These are phyloP conservation scores for Polia nebulosa DNA, from an alignment of 2,888 invertebrate genomes.

Conservation along the genomic window DNA sequence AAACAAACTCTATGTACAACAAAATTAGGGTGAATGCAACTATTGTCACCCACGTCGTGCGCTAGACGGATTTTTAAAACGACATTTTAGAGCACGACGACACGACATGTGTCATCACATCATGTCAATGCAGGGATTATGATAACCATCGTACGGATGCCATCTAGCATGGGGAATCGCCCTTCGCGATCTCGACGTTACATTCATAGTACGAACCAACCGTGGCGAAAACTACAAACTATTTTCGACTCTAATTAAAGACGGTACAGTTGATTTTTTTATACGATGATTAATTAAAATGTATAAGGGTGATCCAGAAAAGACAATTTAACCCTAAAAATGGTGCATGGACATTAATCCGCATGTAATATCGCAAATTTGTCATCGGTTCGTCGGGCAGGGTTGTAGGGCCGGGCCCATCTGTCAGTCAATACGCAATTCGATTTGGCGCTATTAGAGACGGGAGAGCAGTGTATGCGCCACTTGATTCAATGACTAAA, in stretches of 20 bases:
- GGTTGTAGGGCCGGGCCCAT: slow-evolving; percentile 76
- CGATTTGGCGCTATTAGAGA: slow-evolving; percentile 86
- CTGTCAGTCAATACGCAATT: slow-evolving; percentile 85
- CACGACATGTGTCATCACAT: slow-evolving; percentile 91
- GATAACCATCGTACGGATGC: slow-evolving; percentile 90
- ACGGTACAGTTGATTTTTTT: slow-evolving; percentile 63
- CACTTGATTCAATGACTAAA: slow-evolving; percentile 78
- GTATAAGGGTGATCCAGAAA: slow-evolving; percentile 83
- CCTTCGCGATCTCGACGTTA: slow-evolving; percentile 86
- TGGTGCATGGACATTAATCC: slow-evolving; percentile 90
- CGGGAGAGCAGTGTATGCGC: slow-evolving; percentile 69
- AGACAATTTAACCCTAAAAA: slow-evolving; percentile 91
- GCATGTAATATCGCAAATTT: slow-evolving; percentile 91
- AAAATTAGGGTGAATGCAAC: slow-evolving; percentile 68
- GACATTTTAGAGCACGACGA: slow-evolving; percentile 87
- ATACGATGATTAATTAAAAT: slow-evolving; percentile 60
- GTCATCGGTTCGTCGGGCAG: slow-evolving; percentile 86
- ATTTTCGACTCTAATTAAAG: slow-evolving; percentile 66
- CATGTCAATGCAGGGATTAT: slow-evolving; percentile 91
- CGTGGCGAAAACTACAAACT: slow-evolving; percentile 25
- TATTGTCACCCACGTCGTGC: slow-evolving; percentile 58
- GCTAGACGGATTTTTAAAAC: slow-evolving; percentile 80
- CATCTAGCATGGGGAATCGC: slow-evolving; percentile 89
- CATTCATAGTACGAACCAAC: slow-evolving; percentile 74
- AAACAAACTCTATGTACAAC: slow-evolving; percentile 68